Conservation (phyloP, 2,113 vertebrate species). For the Prunella fulvescens region DNA sequence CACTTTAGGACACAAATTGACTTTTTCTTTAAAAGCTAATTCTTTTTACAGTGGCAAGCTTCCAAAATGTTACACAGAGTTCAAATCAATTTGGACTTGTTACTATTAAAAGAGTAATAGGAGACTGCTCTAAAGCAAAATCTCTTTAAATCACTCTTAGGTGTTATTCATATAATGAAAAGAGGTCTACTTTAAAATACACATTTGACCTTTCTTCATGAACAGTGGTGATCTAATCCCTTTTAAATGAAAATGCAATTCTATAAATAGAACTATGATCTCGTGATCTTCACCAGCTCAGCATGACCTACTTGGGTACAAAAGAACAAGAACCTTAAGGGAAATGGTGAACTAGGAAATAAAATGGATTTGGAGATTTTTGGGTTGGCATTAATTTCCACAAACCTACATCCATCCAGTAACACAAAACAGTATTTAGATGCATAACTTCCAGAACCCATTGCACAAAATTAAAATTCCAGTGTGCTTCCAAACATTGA, state of each 20-base stretch:
- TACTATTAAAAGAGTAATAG: neutral
- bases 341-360: neutral
- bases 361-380: neutral
- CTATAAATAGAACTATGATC: neutral
- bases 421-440: neutral
- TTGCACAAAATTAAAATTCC: neutral
- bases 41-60: neutral
- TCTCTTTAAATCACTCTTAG: neutral
- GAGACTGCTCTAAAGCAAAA: neutral
- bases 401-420: neutral
- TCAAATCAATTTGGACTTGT: neutral
- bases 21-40: neutral
- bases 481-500: neutral
- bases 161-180: neutral
- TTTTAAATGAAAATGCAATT: neutral
- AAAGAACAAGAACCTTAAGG: neutral
- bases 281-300: neutral
- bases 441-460: neutral
- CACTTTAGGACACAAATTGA: neutral
- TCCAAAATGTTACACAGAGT: neutral
- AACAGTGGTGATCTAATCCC: neutral
- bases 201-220: neutral
- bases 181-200: neutral
- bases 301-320: neutral
- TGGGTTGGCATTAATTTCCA: neutral